phyloP scores from a whole-genome alignment of 2,797 vertebrate species.

The Enteromius argenteus region DNA sequence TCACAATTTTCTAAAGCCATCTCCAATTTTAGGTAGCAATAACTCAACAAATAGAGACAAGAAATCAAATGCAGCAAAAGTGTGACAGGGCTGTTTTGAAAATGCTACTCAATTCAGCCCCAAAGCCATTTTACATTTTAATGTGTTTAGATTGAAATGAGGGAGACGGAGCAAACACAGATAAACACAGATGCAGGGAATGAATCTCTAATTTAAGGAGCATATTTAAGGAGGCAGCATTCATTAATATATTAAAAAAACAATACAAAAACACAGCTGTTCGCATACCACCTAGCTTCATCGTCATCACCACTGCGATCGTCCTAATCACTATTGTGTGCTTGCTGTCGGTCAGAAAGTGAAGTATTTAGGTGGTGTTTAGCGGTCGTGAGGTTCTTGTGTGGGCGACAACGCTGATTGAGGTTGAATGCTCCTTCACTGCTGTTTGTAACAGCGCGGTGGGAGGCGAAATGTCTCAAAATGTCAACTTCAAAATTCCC shows the following conservation, averaged over 20 bases:
- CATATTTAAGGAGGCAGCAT: slow-evolving; percentile 5
- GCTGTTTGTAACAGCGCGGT: slow-evolving; percentile 47
- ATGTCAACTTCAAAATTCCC: slow-evolving; percentile 62
- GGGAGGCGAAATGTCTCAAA: slow-evolving; percentile 60
- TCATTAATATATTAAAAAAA: slow-evolving; percentile 3
- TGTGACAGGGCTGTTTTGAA: slow-evolving; percentile 63
- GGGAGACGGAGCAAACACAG: slow-evolving; percentile 52
- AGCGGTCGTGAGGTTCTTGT: slow-evolving; percentile 34
- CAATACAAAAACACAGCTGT: slow-evolving; percentile 5
- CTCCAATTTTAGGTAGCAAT: slow-evolving; percentile 2
- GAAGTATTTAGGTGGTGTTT: slow-evolving; percentile 34
- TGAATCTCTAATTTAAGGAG: slow-evolving; percentile 58
- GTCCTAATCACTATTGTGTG: background rate
- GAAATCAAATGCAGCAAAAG: slow-evolving; percentile 29
- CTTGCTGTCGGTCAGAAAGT: slow-evolving; percentile 17
- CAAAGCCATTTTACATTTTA: slow-evolving; percentile 55
- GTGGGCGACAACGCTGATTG: slow-evolving; percentile 48
- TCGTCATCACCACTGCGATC: background rate
- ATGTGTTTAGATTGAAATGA: slow-evolving; percentile 59
- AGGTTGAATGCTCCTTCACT: slow-evolving; percentile 36
- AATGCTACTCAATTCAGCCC: slow-evolving; percentile 54
- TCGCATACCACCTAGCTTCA: background rate
- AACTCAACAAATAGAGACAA: slow-evolving; percentile 20
- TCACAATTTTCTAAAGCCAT: slow-evolving; percentile 11
- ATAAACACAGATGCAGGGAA: slow-evolving; percentile 53